These are phyloP conservation scores for Petaurus breviceps DNA, from an alignment of 2,113 vertebrate genomes.

Conservation along the genomic window DNA sequence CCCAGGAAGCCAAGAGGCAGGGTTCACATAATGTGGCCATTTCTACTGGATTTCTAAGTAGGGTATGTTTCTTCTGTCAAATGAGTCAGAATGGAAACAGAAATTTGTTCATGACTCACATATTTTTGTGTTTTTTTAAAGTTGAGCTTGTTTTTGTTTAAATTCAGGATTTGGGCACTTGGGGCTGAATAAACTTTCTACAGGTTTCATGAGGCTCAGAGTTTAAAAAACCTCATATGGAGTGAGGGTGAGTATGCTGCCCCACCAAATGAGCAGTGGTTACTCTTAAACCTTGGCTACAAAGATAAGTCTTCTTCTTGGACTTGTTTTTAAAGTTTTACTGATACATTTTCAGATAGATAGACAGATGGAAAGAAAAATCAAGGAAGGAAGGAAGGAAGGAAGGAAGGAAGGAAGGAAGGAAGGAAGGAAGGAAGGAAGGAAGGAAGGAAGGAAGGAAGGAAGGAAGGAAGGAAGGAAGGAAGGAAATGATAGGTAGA, in stretches of 20 bases:
- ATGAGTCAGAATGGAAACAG: constrained; percentile 37
- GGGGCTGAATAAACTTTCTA: constrained; percentile 16
- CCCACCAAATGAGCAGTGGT: neutral
- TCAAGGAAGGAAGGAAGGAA: too few species aligned
- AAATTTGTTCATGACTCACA: neutral
- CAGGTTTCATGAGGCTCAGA: constrained; percentile 2
- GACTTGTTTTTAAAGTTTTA: neutral
- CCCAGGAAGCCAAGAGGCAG: neutral
- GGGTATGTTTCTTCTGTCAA: constrained; percentile 1
- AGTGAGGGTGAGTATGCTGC: neutral
- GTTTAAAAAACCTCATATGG: neutral
- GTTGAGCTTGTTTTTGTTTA: neutral
- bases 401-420: too few species aligned
- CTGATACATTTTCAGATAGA: neutral
- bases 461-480: neutral
- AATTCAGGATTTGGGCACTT: constrained; percentile 33
- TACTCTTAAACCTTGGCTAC: constrained; percentile 1
- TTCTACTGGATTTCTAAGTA: constrained; percentile 1
- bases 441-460: too few species aligned
- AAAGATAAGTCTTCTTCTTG: neutral
- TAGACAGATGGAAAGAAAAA: neutral
- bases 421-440: too few species aligned
- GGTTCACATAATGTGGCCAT: neutral
- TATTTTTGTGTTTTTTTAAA: constrained; percentile 8
- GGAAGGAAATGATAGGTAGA: too few species aligned